Evolutionary conservation across 2,888 invertebrate genomes (phyloP), one percentile per base, ranked within the genome.

Genomic region (Fissipunctia ypsillon): DNA sequence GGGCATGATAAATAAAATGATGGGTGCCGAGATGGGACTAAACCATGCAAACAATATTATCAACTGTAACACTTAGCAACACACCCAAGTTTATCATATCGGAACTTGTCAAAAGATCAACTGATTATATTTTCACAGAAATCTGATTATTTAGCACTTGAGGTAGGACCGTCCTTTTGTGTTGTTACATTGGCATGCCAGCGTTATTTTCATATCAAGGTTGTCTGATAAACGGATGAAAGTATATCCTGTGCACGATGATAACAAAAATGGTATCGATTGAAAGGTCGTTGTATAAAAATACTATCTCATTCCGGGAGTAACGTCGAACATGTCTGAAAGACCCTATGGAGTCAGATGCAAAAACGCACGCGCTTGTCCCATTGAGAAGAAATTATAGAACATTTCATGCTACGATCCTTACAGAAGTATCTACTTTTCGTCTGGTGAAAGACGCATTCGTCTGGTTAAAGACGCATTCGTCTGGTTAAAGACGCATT

Each of bases 171-270:
- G 67, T 45, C 28, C 45, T 54, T 56, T 68, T 16, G n/a, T n/a
- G 41, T 54, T 54, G 59, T 28, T 5, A 56, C 16, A 50, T 41
- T 31, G 16, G 35, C 43, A 52, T n/a, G 19, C 28, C 43, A 50
- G 10, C 0, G 16, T n/a, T 81, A 81, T 76, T 76, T 84, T 56
- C 69, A 28, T 16, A 25, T 63, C 70, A 76, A 81, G 81, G 84
- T 66, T 71, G 38, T 38, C 25, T 56, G 84, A 81, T 84, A 84
- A 84, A 68, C 9, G 14, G 16, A 69, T 80, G 81, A 75, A 84
- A 84, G 76, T 57, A 63, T 48, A 71, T 84, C 57, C 84, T 71
- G 70, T 66, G 66, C 14, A 6, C 6, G 1, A 14, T 70, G 83
- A 83, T 83, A 84, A 59, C 0, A 4, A 28, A 52, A 28, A 52